phyloP scores from a whole-genome alignment of 2,113 vertebrate genomes.

The Alexandromys fortis region DNA sequence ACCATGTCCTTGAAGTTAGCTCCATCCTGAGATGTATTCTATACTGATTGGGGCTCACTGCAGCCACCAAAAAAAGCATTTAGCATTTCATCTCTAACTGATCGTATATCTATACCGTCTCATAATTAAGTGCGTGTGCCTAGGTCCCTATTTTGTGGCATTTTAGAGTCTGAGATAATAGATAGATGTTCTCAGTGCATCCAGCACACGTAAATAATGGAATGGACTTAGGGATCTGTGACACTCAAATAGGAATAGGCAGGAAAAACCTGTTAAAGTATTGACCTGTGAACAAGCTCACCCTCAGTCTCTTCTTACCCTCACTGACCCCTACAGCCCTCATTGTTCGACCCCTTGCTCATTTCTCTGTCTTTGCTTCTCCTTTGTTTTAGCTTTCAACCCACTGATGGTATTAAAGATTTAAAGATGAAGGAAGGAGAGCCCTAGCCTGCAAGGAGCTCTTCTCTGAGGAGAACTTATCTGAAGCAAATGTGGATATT shows the following conservation, averaged over 20 bases:
- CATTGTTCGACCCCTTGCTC: not conserved
- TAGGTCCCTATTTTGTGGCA: not conserved
- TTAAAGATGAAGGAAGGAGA: not conserved
- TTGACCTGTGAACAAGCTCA: not conserved
- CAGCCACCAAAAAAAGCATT: not conserved
- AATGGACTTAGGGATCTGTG: not conserved
- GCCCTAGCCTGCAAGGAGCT: not conserved
- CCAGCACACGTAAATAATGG: not conserved
- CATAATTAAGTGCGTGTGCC: not conserved
- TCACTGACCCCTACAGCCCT: no score
- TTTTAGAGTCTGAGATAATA: conserved; percentile 28
- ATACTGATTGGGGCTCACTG: not conserved
- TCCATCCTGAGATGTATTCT: not conserved
- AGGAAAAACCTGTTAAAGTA: not conserved
- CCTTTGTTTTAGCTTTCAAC: not conserved
- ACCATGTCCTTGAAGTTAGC: conserved; percentile 59
- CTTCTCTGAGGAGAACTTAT: not conserved
- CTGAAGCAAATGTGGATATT: not conserved
- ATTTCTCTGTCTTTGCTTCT: not conserved
- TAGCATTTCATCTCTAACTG: not conserved
- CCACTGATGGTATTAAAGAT: not conserved
- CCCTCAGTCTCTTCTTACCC: not conserved
- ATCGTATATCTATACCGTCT: not conserved
- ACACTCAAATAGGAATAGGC: conserved; percentile 40
- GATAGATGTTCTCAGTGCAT: not conserved